Percentiles rank a stretch among this genome's conserved stretches.
phyloP scores from a whole-genome alignment of 1,140 invertebrate genomes.

The Coenobita brevimanus region DNA sequence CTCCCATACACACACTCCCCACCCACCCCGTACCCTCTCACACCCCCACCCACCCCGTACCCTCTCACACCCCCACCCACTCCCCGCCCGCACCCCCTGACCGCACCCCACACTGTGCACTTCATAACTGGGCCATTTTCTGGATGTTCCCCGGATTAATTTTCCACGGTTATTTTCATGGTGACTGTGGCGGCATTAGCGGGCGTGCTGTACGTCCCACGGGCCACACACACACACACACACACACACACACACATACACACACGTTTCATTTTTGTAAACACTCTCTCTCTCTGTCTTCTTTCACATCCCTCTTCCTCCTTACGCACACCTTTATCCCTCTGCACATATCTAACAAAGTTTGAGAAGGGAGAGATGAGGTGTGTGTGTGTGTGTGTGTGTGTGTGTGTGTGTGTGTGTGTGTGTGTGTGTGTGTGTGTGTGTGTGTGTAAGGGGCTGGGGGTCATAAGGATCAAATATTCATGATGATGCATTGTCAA shows the following conservation, averaged over 20 bases:
- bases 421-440: no score
- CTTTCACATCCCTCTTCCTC: neutral
- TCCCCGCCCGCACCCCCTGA: neutral
- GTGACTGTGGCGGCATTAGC: neutral
- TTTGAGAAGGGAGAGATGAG: no score
- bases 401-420: no score
- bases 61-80: no score
- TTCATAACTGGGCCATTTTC: slow-evolving; percentile 43
- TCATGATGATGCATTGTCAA: slow-evolving; percentile 63
- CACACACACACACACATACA: neutral
- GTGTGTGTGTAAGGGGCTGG: slow-evolving; percentile 9
- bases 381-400: no score
- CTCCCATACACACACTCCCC: no score
- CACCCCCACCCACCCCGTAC: no score
- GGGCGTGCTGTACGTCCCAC: neutral
- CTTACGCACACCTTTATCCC: neutral
- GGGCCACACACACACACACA: neutral
- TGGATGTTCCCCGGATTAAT: slow-evolving; percentile 36
- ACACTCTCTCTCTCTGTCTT: neutral
- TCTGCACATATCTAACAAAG: no score
- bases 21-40: no score
- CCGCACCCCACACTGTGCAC: neutral
- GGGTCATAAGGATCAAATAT: slow-evolving; percentile 58
- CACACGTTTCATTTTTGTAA: no score
- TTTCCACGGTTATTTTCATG: slow-evolving; percentile 45